Conservation (phyloP, 1,140 invertebrate genomes). For the Leguminivora glycinivorella region DNA sequence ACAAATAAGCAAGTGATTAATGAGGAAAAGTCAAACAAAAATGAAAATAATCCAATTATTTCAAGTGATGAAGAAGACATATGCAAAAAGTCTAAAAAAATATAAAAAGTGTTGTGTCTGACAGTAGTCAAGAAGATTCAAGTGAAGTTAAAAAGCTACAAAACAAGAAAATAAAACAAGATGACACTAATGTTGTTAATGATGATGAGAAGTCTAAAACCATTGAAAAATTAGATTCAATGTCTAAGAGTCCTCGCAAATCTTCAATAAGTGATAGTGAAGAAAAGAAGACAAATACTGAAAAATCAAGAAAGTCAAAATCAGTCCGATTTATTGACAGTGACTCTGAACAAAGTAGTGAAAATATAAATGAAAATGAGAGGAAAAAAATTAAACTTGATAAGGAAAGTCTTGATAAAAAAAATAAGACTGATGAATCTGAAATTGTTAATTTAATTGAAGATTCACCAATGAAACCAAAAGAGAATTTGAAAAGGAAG, state of each 20-base stretch:
- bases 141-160: neutral
- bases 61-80: constrained; percentile 3
- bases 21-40: neutral
- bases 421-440: constrained; percentile 32
- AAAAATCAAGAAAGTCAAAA: neutral
- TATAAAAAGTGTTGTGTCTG: neutral
- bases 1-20: neutral
- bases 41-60: neutral
- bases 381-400: constrained; percentile 12
- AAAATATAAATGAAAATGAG: constrained; percentile 13
- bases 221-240: neutral
- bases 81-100: neutral
- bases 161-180: neutral
- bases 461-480: constrained; percentile 13
- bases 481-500: no score
- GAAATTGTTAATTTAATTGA: constrained; percentile 29
- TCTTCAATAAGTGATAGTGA: neutral
- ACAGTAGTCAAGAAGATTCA: neutral
- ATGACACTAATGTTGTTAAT: neutral
- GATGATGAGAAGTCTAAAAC: constrained; percentile 1
- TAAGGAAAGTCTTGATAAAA: constrained; percentile 18
- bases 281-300: neutral
- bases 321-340: neutral
- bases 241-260: neutral
- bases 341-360: constrained; percentile 11